Percentiles rank a stretch among this genome's conserved stretches.
These are phyloP conservation scores for Pluvianellus socialis DNA, from an alignment of 2,113 vertebrate species.

Conservation along the genomic window DNA sequence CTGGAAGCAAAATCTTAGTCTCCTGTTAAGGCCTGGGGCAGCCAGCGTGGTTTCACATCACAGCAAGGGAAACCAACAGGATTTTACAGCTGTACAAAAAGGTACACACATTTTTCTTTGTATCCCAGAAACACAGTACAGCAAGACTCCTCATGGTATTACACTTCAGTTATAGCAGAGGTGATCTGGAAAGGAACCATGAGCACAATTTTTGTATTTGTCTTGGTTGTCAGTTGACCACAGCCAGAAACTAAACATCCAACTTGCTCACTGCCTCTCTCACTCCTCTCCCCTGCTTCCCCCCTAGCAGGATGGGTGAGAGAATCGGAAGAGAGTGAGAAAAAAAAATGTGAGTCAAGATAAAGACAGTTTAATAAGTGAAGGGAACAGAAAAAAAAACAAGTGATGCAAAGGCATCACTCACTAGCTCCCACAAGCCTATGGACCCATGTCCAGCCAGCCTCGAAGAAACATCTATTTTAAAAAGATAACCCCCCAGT, in stretches of 20 bases:
- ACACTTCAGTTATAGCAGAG: neutral
- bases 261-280: neutral
- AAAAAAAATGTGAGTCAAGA: neutral
- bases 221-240: neutral
- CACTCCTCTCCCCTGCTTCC: neutral
- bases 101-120: neutral
- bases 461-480: neutral
- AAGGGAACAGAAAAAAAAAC: neutral
- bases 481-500: neutral
- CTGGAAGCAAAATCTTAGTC: neutral
- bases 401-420: neutral
- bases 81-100: neutral
- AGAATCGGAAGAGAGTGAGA: neutral
- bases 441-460: rapidly evolving
- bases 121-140: neutral
- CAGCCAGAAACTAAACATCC: neutral
- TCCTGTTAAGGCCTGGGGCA: neutral
- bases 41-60: neutral
- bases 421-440: neutral
- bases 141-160: neutral
- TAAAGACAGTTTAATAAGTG: neutral
- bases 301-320: too few species aligned
- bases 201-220: neutral
- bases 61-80: neutral
- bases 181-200: neutral